A percentile compares a stretch with the other conserved stretches of the same genome.
Conservation (phyloP, 2,888 invertebrate species). For the Hanleya hanleyi region DNA sequence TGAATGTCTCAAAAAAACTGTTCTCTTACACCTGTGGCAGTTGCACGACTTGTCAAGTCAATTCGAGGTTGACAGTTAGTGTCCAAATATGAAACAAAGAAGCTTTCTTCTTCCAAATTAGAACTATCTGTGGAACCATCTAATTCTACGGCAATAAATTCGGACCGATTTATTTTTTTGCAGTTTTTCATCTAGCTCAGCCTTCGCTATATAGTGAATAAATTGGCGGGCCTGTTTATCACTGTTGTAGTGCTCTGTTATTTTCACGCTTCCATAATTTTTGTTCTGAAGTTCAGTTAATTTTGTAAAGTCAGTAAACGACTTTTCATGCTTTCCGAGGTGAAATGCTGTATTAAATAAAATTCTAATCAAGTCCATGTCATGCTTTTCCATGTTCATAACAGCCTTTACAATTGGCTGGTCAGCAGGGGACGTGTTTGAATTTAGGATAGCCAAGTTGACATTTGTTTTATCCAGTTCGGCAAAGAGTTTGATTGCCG, state of each 20-base stretch:
- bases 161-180: not conserved
- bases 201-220: not conserved
- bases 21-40: not conserved
- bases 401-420: no score
- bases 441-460: not conserved
- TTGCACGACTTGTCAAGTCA: not conserved
- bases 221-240: not conserved
- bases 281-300: no score
- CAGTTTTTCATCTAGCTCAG: not conserved
- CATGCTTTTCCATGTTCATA: no score
- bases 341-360: not conserved
- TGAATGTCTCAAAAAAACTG: not conserved
- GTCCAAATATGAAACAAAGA: no score
- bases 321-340: no score
- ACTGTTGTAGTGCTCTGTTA: not conserved
- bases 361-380: not conserved
- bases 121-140: no score
- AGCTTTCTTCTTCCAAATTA: no score
- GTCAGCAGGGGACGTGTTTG: no score
- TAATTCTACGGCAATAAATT: not conserved
- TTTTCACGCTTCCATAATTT: not conserved
- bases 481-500: no score
- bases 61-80: not conserved
- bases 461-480: no score
- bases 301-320: no score